These are phyloP conservation scores for Microctonus aethiopoides DNA, from an alignment of 2,888 invertebrate species.

Conservation along the genomic window DNA sequence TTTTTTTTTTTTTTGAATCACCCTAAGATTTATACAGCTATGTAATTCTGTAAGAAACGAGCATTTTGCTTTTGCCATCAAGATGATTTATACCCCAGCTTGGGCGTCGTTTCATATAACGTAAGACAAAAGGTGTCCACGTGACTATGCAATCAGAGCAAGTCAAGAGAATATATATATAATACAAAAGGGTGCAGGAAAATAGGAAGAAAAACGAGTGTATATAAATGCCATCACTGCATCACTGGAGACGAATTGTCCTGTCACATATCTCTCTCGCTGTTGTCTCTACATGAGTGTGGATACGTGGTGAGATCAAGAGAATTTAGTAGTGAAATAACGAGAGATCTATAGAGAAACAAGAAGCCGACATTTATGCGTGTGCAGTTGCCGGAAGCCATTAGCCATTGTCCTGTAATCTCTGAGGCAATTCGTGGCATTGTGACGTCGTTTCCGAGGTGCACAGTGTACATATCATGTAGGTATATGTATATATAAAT, in stretches of 20 bases:
- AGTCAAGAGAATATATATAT: not conserved
- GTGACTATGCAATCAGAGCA: slow-evolving; percentile 30
- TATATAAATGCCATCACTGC: not conserved
- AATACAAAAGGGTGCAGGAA: too few relatives aligned
- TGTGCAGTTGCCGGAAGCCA: slow-evolving; percentile 37
- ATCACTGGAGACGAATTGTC: not conserved
- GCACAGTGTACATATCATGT: not conserved
- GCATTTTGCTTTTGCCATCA: slow-evolving; percentile 6
- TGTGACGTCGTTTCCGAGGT: not conserved
- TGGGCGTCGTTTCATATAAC: slow-evolving; percentile 14
- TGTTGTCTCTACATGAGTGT: not conserved
- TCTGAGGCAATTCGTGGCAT: slow-evolving; percentile 26
- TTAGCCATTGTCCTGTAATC: slow-evolving; percentile 44
- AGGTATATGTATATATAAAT: slow-evolving; percentile 3
- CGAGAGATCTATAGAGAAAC: not conserved
- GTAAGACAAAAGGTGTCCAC: slow-evolving; percentile 25
- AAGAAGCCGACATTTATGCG: slow-evolving; percentile 25
- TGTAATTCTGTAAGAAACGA: slow-evolving; percentile 6
- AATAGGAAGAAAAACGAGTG: not conserved
- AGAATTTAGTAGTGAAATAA: not conserved
- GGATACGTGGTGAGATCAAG: not conserved
- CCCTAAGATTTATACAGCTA: too few relatives aligned
- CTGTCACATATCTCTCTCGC: too few relatives aligned
- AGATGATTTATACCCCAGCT: slow-evolving; percentile 16
- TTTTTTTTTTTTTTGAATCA: too few relatives aligned